Conservation (phyloP, 2,113 vertebrate species). For the Syrrhaptes paradoxus region DNA sequence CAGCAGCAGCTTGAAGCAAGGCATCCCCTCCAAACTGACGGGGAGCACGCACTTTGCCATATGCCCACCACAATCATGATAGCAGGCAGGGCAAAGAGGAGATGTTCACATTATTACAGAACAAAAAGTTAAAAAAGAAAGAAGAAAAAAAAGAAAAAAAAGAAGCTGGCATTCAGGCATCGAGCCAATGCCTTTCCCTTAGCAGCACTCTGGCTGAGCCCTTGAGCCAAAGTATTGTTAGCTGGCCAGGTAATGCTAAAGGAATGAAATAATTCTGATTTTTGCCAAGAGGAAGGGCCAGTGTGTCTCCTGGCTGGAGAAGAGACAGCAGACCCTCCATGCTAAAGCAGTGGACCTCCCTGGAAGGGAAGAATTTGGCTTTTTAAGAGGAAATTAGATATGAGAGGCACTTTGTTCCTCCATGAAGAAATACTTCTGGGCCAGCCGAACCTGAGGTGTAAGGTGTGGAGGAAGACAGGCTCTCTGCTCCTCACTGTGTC, state of each 20-base stretch:
- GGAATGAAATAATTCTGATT: background rate
- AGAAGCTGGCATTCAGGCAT: background rate
- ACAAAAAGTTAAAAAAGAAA: background rate
- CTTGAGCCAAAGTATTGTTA: background rate
- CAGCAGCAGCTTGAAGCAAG: background rate
- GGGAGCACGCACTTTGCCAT: fast-evolving
- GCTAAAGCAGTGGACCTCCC: background rate
- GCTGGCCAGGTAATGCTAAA: background rate
- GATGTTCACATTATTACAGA: background rate
- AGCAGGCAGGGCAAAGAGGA: background rate
- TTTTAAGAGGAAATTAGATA: background rate
- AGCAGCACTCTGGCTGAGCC: background rate
- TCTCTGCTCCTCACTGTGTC: background rate
- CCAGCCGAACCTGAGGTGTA: background rate
- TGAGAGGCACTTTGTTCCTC: background rate
- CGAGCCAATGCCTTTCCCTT: background rate
- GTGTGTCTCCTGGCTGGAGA: background rate
- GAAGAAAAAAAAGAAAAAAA: background rate
- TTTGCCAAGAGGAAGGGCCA: background rate
- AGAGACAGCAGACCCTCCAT: background rate
- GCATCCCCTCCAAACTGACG: background rate
- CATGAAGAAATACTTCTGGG: background rate
- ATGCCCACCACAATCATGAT: background rate
- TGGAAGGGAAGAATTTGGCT: background rate
- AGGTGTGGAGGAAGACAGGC: background rate